Evolutionary conservation across 2,113 vertebrate species (phyloP).

Genomic region (Thomomys bottae): DNA sequence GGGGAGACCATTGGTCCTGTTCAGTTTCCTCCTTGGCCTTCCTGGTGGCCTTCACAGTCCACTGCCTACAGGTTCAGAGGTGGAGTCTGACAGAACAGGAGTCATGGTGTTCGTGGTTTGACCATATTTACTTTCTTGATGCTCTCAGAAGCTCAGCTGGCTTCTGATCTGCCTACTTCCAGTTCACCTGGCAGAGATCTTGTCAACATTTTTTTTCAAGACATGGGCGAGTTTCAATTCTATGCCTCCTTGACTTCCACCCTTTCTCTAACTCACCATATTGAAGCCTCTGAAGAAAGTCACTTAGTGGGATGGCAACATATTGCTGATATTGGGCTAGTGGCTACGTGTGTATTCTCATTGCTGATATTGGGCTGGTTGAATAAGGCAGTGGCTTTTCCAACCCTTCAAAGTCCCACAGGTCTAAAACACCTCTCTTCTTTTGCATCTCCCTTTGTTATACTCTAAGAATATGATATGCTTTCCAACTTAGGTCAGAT

Average conservation of each 20-base stretch:
- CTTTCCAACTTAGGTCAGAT: neutral
- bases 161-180: neutral
- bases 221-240: neutral
- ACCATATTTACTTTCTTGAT: neutral
- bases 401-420: neutral
- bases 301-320: neutral
- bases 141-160: neutral
- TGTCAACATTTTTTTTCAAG: neutral
- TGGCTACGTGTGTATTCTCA: neutral
- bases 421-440: neutral
- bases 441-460: neutral
- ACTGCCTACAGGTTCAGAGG: neutral
- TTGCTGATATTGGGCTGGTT: neutral
- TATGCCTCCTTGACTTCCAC: neutral
- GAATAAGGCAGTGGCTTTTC: neutral
- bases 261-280: neutral
- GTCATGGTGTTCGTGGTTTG: neutral
- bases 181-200: neutral
- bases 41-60: no score
- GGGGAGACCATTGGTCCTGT: neutral
- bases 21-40: neutral
- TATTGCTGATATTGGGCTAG: neutral
- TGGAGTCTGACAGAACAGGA: no score
- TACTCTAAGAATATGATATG: neutral
- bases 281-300: neutral